Evolutionary conservation across 1,140 invertebrate genomes (phyloP).

Genomic region (Sitobion miscanthi): DNA sequence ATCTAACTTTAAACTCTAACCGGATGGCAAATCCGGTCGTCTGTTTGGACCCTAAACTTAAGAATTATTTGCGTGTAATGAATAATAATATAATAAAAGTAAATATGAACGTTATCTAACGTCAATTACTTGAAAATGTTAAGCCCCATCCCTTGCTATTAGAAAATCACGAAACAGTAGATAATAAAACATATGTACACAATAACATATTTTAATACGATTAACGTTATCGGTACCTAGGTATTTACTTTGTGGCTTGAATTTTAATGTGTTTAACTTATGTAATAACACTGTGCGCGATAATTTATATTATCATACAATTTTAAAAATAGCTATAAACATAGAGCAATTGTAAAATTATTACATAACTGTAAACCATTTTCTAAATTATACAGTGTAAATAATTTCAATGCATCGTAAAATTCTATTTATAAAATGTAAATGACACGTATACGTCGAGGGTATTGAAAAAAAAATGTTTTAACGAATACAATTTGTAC

Average conservation of each 20-base stretch:
- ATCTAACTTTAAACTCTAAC: too few species aligned
- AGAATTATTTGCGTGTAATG: not conserved
- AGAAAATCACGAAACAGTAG: not conserved
- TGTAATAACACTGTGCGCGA: not conserved
- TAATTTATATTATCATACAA: not conserved
- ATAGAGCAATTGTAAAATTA: not conserved
- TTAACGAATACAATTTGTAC: not conserved
- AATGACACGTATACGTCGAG: not conserved
- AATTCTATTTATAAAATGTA: not conserved
- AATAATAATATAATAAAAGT: too few species aligned
- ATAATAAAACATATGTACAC: not conserved
- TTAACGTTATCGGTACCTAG: not conserved
- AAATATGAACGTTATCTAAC: not conserved
- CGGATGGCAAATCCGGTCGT: too few species aligned
- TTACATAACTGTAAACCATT: constrained; percentile 11
- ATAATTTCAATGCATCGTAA: not conserved
- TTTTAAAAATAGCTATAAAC: not conserved
- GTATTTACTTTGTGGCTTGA: not conserved
- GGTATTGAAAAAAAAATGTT: not conserved
- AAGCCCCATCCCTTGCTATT: not conserved
- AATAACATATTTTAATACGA: not conserved
- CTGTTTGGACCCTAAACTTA: not conserved
- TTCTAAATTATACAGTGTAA: not conserved
- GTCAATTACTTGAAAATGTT: constrained; percentile 9
- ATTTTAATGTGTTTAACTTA: not conserved